Percentiles rank a stretch among this genome's conserved stretches.
These are phyloP conservation scores for Oxyura jamaicensis DNA, from an alignment of 2,113 vertebrate genomes.

Conservation along the genomic window DNA sequence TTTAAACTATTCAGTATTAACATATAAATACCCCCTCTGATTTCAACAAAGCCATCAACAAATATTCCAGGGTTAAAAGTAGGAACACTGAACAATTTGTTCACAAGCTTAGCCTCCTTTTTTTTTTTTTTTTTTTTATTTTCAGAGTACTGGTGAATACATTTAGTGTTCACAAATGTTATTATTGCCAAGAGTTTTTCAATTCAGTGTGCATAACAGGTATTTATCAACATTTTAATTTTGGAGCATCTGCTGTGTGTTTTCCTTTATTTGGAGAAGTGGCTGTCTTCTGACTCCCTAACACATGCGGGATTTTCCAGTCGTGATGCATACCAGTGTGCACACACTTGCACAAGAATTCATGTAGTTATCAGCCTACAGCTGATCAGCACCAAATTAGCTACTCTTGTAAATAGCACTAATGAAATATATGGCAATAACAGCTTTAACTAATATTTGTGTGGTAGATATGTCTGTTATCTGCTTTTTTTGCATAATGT, in stretches of 20 bases:
- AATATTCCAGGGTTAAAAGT: conserved; percentile 14
- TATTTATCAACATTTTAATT: background rate
- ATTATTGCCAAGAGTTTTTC: background rate
- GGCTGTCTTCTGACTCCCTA: background rate
- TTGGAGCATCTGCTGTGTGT: background rate
- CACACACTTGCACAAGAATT: background rate
- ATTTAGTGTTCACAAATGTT: background rate
- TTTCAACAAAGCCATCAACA: conserved; percentile 24
- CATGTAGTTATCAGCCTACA: background rate
- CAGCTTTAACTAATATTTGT: background rate
- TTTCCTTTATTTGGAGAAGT: background rate
- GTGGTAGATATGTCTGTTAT: background rate
- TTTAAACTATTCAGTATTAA: conserved; percentile 9
- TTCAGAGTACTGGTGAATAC: background rate
- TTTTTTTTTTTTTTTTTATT: conserved; percentile 21
- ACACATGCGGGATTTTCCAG: background rate
- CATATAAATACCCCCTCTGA: background rate
- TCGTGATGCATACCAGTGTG: background rate
- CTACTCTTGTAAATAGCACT: background rate
- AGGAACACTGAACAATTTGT: conserved; percentile 27
- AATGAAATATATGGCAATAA: background rate
- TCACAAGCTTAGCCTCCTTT: background rate
- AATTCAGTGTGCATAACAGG: background rate
- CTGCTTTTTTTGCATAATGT: background rate
- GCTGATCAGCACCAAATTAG: background rate